A percentile compares a stretch with the other conserved stretches of the same genome.
These are phyloP conservation scores for Sesia apiformis DNA, from an alignment of 2,888 invertebrate genomes.

Conservation along the genomic window DNA sequence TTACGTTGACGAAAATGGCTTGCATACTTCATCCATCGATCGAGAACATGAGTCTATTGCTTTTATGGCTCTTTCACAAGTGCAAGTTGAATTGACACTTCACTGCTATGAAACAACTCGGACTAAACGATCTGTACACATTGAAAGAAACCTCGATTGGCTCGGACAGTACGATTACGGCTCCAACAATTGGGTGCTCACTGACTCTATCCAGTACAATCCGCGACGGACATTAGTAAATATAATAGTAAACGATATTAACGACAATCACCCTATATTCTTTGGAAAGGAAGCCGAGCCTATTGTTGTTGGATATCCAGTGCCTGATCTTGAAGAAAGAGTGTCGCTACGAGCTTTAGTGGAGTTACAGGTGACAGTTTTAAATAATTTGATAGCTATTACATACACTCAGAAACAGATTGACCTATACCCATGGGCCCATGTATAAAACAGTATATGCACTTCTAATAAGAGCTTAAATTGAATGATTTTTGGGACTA, in stretches of 20 bases:
- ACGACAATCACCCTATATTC: constrained; percentile 68
- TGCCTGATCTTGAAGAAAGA: constrained; percentile 38
- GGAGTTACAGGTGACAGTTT: constrained; percentile 49
- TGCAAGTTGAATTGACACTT: constrained; percentile 56
- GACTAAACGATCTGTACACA: constrained; percentile 32
- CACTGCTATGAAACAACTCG: constrained; percentile 30
- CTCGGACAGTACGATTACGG: constrained; percentile 50
- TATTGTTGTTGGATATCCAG: constrained; percentile 62
- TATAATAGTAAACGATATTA: constrained; percentile 69
- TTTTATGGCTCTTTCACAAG: constrained; percentile 60
- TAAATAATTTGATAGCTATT: neutral
- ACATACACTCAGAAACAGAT: neutral
- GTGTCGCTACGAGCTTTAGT: constrained; percentile 56
- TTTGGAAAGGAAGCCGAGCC: constrained; percentile 40
- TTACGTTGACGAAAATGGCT: constrained; percentile 45
- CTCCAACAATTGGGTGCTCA: constrained; percentile 49
- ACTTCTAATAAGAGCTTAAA: too few relatives aligned
- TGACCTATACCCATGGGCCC: too few relatives aligned
- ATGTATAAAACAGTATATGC: too few relatives aligned
- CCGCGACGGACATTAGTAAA: constrained; percentile 53
- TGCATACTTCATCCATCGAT: constrained; percentile 49
- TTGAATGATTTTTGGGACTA: too few relatives aligned
- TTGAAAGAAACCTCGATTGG: constrained; percentile 17
- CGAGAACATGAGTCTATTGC: constrained; percentile 61
- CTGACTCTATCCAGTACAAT: constrained; percentile 48